Percentiles rank a stretch among this genome's conserved stretches.
phyloP scores from a whole-genome alignment of 2,888 invertebrate genomes.

The Epistrophella euchroma region DNA sequence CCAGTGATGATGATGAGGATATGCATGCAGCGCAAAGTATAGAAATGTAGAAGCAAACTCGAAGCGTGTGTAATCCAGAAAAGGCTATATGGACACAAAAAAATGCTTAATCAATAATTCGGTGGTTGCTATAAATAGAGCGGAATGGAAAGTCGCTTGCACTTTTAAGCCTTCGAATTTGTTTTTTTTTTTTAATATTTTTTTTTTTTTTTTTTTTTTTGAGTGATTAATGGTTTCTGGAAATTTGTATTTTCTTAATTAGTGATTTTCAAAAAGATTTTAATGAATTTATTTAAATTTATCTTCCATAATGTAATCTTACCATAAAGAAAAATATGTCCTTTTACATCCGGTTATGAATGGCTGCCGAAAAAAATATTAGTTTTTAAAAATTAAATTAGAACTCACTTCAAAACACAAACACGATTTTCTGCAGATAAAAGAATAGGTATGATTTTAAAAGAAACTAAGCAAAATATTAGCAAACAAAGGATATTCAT shows the following conservation, averaged over 20 bases:
- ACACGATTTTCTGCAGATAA: too few relatives aligned
- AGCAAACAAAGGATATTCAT: slow-evolving; percentile 18
- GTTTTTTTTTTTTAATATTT: neutral
- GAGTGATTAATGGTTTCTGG: slow-evolving; percentile 25
- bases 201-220: neutral
- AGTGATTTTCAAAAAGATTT: neutral
- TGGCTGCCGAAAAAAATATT: neutral
- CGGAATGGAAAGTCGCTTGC: neutral
- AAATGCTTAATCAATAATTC: slow-evolving; percentile 67
- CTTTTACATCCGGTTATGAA: slow-evolving; percentile 1
- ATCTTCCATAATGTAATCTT: neutral
- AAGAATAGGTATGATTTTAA: neutral
- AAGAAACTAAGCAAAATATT: slow-evolving; percentile 1
- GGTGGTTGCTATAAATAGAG: slow-evolving; percentile 59
- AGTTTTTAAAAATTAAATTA: neutral
- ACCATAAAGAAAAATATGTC: slow-evolving; percentile 2
- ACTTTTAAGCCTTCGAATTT: slow-evolving; percentile 44
- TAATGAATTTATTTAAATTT: neutral
- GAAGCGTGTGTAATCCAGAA: slow-evolving; percentile 20
- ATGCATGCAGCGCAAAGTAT: neutral
- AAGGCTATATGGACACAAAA: slow-evolving; percentile 27
- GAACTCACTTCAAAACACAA: neutral
- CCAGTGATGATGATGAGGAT: slow-evolving; percentile 19
- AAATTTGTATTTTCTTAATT: slow-evolving; percentile 17
- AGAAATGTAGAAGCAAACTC: neutral